phyloP scores from a whole-genome alignment of 2,888 invertebrate genomes.

The Coelopa pilipes region DNA sequence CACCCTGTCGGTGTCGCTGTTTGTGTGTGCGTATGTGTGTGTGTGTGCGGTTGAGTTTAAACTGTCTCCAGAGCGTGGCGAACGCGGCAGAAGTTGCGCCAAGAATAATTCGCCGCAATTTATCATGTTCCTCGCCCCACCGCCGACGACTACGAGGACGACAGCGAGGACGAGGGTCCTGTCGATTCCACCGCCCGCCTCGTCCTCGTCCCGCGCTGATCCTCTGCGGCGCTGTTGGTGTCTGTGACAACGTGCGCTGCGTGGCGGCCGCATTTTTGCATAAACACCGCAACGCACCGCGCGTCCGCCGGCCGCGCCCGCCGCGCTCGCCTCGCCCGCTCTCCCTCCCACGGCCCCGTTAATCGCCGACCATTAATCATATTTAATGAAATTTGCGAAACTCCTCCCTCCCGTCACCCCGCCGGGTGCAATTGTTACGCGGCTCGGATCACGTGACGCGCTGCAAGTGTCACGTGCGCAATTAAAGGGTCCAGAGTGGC shows the following conservation, averaged over 20 bases:
- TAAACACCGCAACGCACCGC: slow-evolving; percentile 28
- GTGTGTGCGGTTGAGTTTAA: slow-evolving; percentile 12
- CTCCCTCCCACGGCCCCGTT: slow-evolving; percentile 42
- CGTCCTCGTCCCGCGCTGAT: slow-evolving; percentile 10
- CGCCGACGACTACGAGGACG: neutral
- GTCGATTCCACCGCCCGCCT: slow-evolving; percentile 40
- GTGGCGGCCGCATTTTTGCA: slow-evolving; percentile 34
- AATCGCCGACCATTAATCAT: slow-evolving; percentile 64
- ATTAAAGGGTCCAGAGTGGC: slow-evolving; percentile 56
- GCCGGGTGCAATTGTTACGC: slow-evolving; percentile 44
- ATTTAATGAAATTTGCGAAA: slow-evolving; percentile 62
- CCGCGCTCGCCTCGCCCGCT: neutral
- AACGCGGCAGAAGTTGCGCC: slow-evolving; percentile 28
- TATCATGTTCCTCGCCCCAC: slow-evolving; percentile 51
- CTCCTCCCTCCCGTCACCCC: neutral
- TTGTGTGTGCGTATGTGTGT: neutral
- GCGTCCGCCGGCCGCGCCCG: neutral
- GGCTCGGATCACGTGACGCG: slow-evolving; percentile 50
- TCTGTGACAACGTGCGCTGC: slow-evolving; percentile 24
- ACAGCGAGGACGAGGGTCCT: neutral
- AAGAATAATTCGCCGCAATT: slow-evolving; percentile 59
- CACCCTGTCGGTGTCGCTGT: too few species aligned
- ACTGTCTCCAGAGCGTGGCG: slow-evolving; percentile 5
- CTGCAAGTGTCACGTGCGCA: slow-evolving; percentile 58
- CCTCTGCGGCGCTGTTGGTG: slow-evolving; percentile 15